phyloP scores from a whole-genome alignment of 1,140 invertebrate species.

The Odontomachus brunneus region DNA sequence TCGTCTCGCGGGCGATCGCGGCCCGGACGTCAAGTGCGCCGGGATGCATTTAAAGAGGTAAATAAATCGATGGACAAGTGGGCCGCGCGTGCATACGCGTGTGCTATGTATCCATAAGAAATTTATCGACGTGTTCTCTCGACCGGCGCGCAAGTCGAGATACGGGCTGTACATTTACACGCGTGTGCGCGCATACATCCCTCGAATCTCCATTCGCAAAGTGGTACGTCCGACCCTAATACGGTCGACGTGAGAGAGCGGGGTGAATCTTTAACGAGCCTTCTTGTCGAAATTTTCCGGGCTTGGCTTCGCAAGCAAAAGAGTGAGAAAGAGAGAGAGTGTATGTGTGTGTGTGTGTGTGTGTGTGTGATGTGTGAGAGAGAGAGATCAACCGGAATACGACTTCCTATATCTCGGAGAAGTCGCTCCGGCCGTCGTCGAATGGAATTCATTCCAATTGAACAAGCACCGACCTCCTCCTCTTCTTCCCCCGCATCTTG shows the following conservation, averaged over 20 bases:
- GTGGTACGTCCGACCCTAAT: slow-evolving; percentile 70
- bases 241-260: slow-evolving; percentile 64
- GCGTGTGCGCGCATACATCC: slow-evolving; percentile 47
- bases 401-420: slow-evolving; percentile 68
- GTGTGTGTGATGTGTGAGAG: no score
- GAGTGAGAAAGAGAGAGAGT: slow-evolving; percentile 33
- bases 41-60: slow-evolving; percentile 59
- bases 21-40: slow-evolving; percentile 29
- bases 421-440: slow-evolving; percentile 62
- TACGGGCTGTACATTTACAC: neutral
- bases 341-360: no score
- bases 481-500: neutral
- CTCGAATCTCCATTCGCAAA: slow-evolving; percentile 73
- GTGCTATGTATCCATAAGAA: slow-evolving; percentile 48
- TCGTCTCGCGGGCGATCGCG: neutral
- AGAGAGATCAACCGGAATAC: slow-evolving; percentile 55
- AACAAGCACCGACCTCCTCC: slow-evolving; percentile 44
- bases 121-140: slow-evolving; percentile 67
- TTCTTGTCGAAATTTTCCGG: slow-evolving; percentile 72
- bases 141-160: slow-evolving; percentile 39
- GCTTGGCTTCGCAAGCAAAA: slow-evolving; percentile 31
- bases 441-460: slow-evolving; percentile 70
- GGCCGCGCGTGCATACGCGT: slow-evolving; percentile 24
- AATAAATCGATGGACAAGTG: slow-evolving; percentile 69
- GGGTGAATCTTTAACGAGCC: slow-evolving; percentile 73